phyloP scores from a whole-genome alignment of 2,888 invertebrate species.

The Disparrhopalites patrizii region DNA sequence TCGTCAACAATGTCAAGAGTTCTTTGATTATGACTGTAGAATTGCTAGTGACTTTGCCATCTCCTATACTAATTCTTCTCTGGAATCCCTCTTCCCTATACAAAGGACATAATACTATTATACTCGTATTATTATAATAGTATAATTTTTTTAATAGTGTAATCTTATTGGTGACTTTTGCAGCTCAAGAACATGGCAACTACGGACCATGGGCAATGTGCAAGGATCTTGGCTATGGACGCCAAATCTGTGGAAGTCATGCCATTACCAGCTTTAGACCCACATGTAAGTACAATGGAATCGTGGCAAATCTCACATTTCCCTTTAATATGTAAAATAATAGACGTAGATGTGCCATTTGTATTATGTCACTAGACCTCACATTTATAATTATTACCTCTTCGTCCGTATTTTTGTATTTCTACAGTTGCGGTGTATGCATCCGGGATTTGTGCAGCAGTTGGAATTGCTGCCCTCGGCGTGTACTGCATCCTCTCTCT shows the following conservation, averaged over 20 bases:
- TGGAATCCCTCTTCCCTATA: too few relatives aligned
- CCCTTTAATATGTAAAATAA: background rate
- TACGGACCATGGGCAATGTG: conserved; percentile 86
- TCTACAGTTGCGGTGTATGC: conserved; percentile 73
- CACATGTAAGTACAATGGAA: conserved; percentile 66
- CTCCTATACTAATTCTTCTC: too few relatives aligned
- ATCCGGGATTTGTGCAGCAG: conserved; percentile 73
- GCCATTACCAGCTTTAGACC: conserved; percentile 73
- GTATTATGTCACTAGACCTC: background rate
- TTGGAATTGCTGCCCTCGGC: conserved; percentile 68
- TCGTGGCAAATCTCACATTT: background rate
- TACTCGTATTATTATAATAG: too few relatives aligned
- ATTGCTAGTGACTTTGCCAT: too few relatives aligned
- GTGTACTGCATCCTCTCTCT: conserved; percentile 74
- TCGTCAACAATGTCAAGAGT: too few relatives aligned
- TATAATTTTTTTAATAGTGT: background rate
- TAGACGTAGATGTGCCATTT: too few relatives aligned
- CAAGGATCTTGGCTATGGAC: conserved; percentile 72
- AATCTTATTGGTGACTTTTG: conserved; percentile 33
- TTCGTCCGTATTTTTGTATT: conserved; percentile 7
- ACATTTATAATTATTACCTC: background rate
- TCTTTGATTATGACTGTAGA: too few relatives aligned
- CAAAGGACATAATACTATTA: too few relatives aligned
- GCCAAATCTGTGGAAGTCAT: conserved; percentile 71
- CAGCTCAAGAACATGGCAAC: conserved; percentile 72